Evolutionary conservation across 2,888 invertebrate genomes (phyloP), one percentile per base, ranked within the genome.

Genomic region (Hyposoter dolosus): DNA sequence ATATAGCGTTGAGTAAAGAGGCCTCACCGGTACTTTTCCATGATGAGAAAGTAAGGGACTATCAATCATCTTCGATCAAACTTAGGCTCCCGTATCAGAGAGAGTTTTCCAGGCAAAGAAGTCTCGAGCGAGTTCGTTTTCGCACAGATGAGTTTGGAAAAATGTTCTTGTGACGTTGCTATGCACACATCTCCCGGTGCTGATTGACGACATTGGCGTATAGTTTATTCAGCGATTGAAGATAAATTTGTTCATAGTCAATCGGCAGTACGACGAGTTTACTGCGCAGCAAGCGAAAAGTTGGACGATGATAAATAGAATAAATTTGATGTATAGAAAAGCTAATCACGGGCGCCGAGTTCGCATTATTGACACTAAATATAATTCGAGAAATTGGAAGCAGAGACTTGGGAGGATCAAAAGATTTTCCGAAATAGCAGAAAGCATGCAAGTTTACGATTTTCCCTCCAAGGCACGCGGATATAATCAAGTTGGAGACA

Each of bases 41-140:
- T 40, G 71, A 47, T 47, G 40, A 80, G 79, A 40, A 63, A 72
- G 77, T 71, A 65, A 83, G 23, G 43, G 32, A 43, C 32, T 32
- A 83, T 85, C 85, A 66, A 85, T 85, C 85, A 85, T 85, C 19
- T 83, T 85, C 83, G 65, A 83, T 83, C 82, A 77, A 76, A 66
- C 32, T 68, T 60, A n/a, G 40, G 32, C 23, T 17, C n/a, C 43
- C 28, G n/a, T 43, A 60, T 60, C 35, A n/a, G 6, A 71, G 19
- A 12, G 7, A 35, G 19, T 23, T n/a, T n/a, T 43, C 45, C 32
- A 56, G 32, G 50, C 35, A 60, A 60, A 75, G 63, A 43, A 79
- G 17, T 32, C 56, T 32, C 1, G 28, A 17, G 56, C 68, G 7
- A 45, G 19, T 35, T 32, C 19, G 7, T 53, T 40, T 28, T 19